These are phyloP conservation scores for Epistrophe eligans DNA, from an alignment of 2,888 invertebrate species.

Conservation along the genomic window DNA sequence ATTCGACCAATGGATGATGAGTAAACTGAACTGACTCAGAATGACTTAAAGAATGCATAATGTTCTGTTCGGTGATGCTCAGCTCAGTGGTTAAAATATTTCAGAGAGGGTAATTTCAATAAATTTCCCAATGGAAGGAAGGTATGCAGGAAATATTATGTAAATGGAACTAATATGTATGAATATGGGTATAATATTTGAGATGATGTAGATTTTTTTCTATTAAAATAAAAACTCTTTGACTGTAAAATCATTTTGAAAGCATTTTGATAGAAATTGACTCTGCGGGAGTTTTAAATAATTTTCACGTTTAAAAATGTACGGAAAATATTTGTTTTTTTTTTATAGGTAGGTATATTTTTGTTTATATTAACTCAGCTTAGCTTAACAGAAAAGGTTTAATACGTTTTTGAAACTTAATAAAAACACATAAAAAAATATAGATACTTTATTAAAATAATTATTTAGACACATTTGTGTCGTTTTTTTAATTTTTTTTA, in stretches of 20 bases:
- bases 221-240: background rate
- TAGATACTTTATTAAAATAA: too few relatives aligned
- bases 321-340: too few relatives aligned
- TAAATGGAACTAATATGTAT: background rate
- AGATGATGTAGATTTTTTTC: background rate
- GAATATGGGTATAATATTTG: background rate
- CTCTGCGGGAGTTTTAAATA: background rate
- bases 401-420: too few relatives aligned
- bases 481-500: too few relatives aligned
- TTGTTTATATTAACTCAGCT: too few relatives aligned
- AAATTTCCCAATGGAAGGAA: background rate
- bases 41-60: conserved; percentile 12
- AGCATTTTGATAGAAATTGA: background rate
- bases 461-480: too few relatives aligned
- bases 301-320: too few relatives aligned
- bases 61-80: background rate
- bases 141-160: conserved; percentile 9
- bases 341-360: too few relatives aligned
- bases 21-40: background rate
- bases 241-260: background rate
- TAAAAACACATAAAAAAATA: too few relatives aligned
- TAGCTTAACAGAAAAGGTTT: too few relatives aligned
- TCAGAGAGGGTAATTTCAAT: background rate
- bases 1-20: background rate
- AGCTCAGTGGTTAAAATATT: background rate